Evolutionary conservation across 2,113 vertebrate genomes (phyloP), one percentile per base, ranked within the genome.

Genomic region (Hymenochirus boettgeri): DNA sequence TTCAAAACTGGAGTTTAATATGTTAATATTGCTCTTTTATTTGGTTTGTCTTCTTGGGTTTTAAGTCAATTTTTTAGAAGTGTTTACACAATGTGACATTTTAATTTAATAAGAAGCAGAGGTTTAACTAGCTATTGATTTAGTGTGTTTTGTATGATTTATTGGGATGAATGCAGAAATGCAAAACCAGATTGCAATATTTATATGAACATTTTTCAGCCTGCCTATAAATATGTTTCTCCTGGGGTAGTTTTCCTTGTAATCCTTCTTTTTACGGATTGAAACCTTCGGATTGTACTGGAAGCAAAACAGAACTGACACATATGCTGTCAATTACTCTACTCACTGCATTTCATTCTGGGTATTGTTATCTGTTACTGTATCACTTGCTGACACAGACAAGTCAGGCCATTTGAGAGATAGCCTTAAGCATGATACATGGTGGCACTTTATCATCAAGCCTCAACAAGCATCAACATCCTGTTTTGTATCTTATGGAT

Each of bases 201-300:
- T 67, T 53, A 29, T 52, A 25, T 31, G 12, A 21, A 62, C 47
- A 45, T 67, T 67, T 60, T 52, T 31, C 29, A 39, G n/a, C 52
- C 52, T 27, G 59, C 12, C 55, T 33, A 39, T 31, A 47, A 48
- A 65, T 10, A 10, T 57, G 35, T 50, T 35, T 50, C 31, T 37
- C 53, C 42, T 35, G 29, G 53, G 29, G 22, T 18, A 23, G 24
- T n/a, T 45, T 51, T 51, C 15, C 35, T 53, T 37, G 15, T 48
- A 26, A 66, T 66, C 46, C 31, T 60, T 60, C 54, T 58, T 66
- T 35, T 57, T 35, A 15, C 55, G 39, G 55, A 55, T 46, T 66
- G 55, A 57, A 46, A 64, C 51, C 62, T 64, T 64, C 54, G 56
- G 47, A 64, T 64, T 35, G 56, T 52, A 64, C 54, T 64, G 52